phyloP scores from a whole-genome alignment of 2,888 invertebrate genomes.

The Zaprionus lineosus region DNA sequence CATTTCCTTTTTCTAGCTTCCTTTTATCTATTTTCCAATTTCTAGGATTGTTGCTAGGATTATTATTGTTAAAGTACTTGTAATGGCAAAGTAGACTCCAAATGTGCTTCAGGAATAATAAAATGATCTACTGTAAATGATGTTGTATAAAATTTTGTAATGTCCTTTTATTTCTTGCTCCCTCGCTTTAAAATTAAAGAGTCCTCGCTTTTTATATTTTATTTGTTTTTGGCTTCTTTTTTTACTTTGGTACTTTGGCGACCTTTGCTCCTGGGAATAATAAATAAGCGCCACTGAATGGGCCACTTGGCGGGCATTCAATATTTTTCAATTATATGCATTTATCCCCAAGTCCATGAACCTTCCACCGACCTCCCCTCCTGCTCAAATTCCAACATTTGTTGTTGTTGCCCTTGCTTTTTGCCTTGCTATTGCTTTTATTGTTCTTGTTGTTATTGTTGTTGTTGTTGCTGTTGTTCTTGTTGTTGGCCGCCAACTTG shows the following conservation, averaged over 20 bases:
- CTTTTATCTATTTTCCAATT: no score
- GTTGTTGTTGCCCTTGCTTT: constrained; percentile 8
- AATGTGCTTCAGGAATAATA: constrained; percentile 19
- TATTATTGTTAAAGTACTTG: no score
- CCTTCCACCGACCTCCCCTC: neutral
- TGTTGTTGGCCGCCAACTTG: constrained; percentile 34
- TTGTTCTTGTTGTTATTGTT: constrained; percentile 12
- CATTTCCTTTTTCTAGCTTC: no score
- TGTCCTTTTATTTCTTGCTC: neutral
- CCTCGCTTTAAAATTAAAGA: no score
- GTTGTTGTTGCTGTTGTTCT: constrained; percentile 8
- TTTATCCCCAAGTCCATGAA: constrained; percentile 31
- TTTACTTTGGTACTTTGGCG: constrained; percentile 1
- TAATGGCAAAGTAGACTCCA: neutral
- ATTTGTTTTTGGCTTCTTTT: constrained; percentile 9
- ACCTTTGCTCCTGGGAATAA: constrained; percentile 43
- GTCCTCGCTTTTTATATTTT: neutral
- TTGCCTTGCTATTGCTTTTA: constrained; percentile 11
- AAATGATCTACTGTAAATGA: constrained; percentile 15
- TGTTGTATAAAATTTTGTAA: constrained; percentile 4
- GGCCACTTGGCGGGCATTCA: constrained; percentile 47
- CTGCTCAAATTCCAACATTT: constrained; percentile 5
- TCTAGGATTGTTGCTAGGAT: no score
- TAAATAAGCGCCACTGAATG: constrained; percentile 42
- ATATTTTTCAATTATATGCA: constrained; percentile 73